Evolutionary conservation across 2,113 vertebrate genomes (phyloP).

Genomic region (Crotalus viridis): DNA sequence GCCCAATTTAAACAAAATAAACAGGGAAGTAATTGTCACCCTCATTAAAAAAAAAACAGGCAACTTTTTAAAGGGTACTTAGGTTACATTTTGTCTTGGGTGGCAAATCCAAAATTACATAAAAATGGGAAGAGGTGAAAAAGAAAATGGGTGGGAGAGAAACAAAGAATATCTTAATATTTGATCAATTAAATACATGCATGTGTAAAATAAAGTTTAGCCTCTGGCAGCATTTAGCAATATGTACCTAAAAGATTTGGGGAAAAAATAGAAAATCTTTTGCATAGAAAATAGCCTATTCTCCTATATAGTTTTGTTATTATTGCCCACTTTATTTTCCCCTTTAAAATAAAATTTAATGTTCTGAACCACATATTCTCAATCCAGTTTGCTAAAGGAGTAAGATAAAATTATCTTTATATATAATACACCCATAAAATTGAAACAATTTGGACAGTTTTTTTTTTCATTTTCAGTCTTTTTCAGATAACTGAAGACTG

Average conservation of each 20-base stretch:
- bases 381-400: neutral
- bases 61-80: neutral
- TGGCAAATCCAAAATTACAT: neutral
- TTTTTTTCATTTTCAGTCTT: no score
- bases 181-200: neutral
- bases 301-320: neutral
- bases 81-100: neutral
- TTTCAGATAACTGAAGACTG: no score
- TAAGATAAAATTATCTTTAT: neutral
- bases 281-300: neutral
- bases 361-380: neutral
- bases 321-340: neutral
- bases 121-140: neutral
- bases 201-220: neutral
- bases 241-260: neutral
- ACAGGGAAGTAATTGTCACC: neutral
- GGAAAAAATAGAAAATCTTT: neutral
- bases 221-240: neutral
- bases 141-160: neutral
- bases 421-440: neutral
- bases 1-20: neutral
- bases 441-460: no score
- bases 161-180: neutral
- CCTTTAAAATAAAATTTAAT: neutral
- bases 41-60: neutral